phyloP scores from a whole-genome alignment of 1,140 invertebrate species.

The Leptinotarsa defecta region DNA sequence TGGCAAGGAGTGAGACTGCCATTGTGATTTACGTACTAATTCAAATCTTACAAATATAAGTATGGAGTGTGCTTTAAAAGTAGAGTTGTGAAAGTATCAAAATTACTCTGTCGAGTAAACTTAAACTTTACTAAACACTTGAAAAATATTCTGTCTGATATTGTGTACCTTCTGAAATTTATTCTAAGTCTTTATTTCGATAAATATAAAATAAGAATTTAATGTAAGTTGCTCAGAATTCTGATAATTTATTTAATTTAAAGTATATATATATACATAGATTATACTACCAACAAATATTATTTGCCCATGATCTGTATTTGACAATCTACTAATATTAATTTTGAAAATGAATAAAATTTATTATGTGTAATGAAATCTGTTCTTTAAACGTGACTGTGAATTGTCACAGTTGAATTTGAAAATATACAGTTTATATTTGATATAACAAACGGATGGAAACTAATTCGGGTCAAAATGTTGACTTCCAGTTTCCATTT shows the following conservation, averaged over 20 bases:
- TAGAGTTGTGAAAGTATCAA: conserved; percentile 30
- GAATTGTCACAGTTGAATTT: too few species aligned
- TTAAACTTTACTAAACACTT: conserved; percentile 9
- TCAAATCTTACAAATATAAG: conserved; percentile 41
- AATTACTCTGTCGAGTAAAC: conserved; percentile 12
- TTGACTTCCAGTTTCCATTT: too few species aligned
- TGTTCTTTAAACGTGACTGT: too few species aligned
- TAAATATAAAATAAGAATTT: conserved; percentile 37
- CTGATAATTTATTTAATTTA: conserved; percentile 25
- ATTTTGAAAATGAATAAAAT: too few species aligned
- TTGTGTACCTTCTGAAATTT: conserved; percentile 52
- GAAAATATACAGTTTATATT: too few species aligned
- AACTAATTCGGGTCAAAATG: too few species aligned
- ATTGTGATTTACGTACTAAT: conserved; percentile 50
- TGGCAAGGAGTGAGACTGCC: conserved; percentile 11
- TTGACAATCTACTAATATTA: too few species aligned
- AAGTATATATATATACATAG: background rate
- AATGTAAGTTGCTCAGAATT: conserved; percentile 29
- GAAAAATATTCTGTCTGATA: conserved; percentile 49
- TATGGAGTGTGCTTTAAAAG: conserved; percentile 49
- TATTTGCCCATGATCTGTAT: too few species aligned
- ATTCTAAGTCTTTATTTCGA: conserved; percentile 52
- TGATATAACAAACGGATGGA: too few species aligned
- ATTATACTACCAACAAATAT: too few species aligned
- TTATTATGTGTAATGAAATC: too few species aligned